Conservation (phyloP, 2,797 vertebrate species). For the Erethizon dorsatum region DNA sequence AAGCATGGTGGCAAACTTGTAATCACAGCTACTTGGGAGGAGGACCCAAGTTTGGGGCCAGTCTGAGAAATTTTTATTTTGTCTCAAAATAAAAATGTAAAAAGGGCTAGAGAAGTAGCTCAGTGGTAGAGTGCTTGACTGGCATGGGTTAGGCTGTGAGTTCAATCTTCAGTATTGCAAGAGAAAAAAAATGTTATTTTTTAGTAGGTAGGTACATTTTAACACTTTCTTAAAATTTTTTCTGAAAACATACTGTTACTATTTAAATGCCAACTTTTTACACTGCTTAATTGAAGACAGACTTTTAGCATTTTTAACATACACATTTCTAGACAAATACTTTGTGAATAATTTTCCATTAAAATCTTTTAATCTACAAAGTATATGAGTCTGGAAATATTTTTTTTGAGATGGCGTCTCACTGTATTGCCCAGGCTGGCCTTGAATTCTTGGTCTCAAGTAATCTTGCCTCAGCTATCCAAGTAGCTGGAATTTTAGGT, state of each 20-base stretch:
- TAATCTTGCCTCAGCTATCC: background rate
- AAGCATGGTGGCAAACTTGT: background rate
- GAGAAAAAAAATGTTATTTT: background rate
- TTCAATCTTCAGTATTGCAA: background rate
- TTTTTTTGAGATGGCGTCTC: background rate
- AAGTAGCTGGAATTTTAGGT: background rate
- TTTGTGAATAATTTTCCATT: constrained; percentile 65
- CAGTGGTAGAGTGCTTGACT: background rate
- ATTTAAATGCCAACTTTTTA: constrained; percentile 53
- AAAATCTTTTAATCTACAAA: constrained; percentile 7
- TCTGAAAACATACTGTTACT: constrained; percentile 45
- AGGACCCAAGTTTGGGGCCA: background rate
- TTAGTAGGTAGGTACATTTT: constrained; percentile 31
- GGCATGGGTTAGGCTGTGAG: background rate
- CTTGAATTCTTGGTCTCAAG: background rate
- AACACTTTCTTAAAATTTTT: constrained; percentile 55
- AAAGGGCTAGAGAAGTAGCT: background rate
- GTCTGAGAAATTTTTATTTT: background rate
- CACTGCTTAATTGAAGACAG: constrained; percentile 28
- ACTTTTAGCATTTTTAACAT: background rate
- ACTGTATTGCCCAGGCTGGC: background rate
- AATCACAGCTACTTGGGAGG: background rate
- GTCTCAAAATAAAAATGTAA: background rate
- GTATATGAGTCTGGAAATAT: background rate
- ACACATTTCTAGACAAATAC: constrained; percentile 30